Base-by-base conservation (phyloP, 2,888 invertebrate species). In the Drosophila borealis region DNA sequence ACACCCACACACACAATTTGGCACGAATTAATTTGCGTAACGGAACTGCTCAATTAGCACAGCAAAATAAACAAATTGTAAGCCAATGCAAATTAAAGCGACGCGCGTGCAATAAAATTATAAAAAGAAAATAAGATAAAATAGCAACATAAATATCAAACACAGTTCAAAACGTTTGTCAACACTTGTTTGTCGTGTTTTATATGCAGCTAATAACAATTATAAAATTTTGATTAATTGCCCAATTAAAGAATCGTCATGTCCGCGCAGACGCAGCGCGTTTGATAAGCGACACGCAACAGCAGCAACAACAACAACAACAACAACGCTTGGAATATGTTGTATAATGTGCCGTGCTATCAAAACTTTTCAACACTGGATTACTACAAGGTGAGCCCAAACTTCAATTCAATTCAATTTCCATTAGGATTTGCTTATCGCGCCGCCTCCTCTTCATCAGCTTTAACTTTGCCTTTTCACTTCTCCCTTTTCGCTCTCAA, bases 311-410 rank as follows among this genome's bases (percentile, higher is more conserved):
- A 37, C 53, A 51, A 34, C 55, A 55, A 51, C 67, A 70, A 55
- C 56, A 75, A 74, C 75, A 80, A 85, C 88, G 68, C 70, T 75
- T 79, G 83, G 84, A 91, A 90, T 91, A 92, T 92, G 92, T 92
- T 92, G 91, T 92, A 92, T 91, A 92, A 92, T 92, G 92, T 92
- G 79, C 90, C 92, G 77, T 91, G 91, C 75, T 92, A 90, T 89
- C 92, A 92, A 87, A 92, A 92, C 78, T 91, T 91, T 89, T 90
- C 92, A 90, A 91, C 92, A 75, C 92, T 92, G 92, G 92, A 92
- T 91, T 92, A 92, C 90, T 92, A 91, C 88, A 92, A 92, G 91
- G 92, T 92, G 73, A 90, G 90, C 45, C 25, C 10, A 37, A 39
- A 19, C 39, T 41, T 46, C 3, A 21, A 36, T 10, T 33, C 17